phyloP scores from a whole-genome alignment of 2,888 invertebrate genomes.

The Cyclophora punctaria region DNA sequence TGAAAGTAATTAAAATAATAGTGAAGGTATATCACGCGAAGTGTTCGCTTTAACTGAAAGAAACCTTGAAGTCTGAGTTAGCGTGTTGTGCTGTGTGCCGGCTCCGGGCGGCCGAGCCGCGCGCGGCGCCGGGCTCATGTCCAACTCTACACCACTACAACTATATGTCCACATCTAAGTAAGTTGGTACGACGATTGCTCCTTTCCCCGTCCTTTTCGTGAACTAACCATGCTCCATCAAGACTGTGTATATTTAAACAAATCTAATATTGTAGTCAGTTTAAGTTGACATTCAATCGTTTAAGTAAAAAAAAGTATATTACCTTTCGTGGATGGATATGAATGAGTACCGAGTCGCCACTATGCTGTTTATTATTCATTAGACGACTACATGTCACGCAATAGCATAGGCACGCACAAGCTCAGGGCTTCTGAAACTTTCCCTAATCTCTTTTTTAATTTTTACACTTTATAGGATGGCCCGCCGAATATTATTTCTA shows the following conservation, averaged over 20 bases:
- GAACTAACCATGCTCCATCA: no score
- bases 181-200: slow-evolving; percentile 6
- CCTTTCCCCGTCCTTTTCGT: no score
- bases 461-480: slow-evolving; percentile 14
- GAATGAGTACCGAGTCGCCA: slow-evolving; percentile 67
- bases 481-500: slow-evolving; percentile 7
- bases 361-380: slow-evolving; percentile 70
- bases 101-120: slow-evolving; percentile 3
- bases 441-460: slow-evolving; percentile 35
- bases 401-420: slow-evolving; percentile 62
- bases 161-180: slow-evolving; percentile 19
- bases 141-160: no score
- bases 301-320: slow-evolving; percentile 59
- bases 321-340: slow-evolving; percentile 63
- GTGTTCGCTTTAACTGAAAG: slow-evolving; percentile 42
- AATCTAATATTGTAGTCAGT: slow-evolving; percentile 43
- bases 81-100: slow-evolving; percentile 24
- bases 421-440: slow-evolving; percentile 60
- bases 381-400: slow-evolving; percentile 69
- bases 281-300: slow-evolving; percentile 52
- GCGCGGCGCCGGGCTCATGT: neutral
- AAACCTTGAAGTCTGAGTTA: slow-evolving; percentile 28
- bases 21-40: slow-evolving; percentile 59
- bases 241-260: slow-evolving; percentile 24
- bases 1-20: slow-evolving; percentile 71